phyloP scores from a whole-genome alignment of 2,888 invertebrate species.

The Congeria kusceri region DNA sequence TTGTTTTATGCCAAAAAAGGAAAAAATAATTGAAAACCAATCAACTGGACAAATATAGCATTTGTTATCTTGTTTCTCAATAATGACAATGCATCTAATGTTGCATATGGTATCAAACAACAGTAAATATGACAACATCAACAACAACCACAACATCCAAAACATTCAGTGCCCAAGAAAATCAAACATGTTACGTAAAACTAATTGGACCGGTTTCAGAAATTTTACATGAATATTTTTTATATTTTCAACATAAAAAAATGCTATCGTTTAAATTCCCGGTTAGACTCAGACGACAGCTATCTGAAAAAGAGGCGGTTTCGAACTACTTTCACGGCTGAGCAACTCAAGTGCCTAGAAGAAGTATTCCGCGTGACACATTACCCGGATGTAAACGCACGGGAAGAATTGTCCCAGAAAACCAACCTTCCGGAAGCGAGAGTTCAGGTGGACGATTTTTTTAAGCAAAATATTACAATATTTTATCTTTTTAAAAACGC shows the following conservation, averaged over 20 bases:
- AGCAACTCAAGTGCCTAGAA: constrained; percentile 79
- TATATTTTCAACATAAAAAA: background rate
- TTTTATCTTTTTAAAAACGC: no score
- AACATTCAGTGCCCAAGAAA: no score
- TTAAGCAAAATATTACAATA: no score
- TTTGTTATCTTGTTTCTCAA: no score
- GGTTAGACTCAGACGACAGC: constrained; percentile 41
- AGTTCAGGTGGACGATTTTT: constrained; percentile 73
- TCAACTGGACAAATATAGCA: no score
- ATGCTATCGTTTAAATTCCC: background rate
- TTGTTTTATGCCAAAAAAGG: no score
- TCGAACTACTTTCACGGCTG: constrained; percentile 81
- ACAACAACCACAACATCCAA: no score
- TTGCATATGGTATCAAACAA: no score
- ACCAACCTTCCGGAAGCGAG: constrained; percentile 79
- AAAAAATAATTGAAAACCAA: no score
- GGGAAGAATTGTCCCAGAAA: constrained; percentile 78
- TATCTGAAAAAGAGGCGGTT: constrained; percentile 72
- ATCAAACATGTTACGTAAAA: no score
- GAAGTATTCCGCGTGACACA: constrained; percentile 80
- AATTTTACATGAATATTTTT: background rate
- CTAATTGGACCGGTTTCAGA: background rate
- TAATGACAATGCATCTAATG: no score
- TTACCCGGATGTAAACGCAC: constrained; percentile 80
- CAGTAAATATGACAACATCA: no score